Percentiles rank a stretch among this genome's conserved stretches.
Conservation (phyloP, 2,888 invertebrate genomes). For the Orthosia cruda region DNA sequence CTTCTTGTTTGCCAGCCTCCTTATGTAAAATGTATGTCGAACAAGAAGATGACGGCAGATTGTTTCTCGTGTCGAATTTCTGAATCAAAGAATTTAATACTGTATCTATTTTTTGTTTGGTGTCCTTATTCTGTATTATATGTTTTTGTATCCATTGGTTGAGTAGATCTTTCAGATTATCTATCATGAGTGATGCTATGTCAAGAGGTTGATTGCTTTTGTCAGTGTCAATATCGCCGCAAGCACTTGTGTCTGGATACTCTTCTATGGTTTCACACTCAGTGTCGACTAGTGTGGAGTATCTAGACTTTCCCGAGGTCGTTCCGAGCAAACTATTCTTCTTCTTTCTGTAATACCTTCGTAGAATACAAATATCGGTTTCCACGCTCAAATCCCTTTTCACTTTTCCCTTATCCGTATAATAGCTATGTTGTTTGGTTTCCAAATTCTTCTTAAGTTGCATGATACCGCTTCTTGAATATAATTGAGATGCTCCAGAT, state of each 20-base stretch:
- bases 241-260: constrained; percentile 75
- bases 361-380: constrained; percentile 83
- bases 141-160: constrained; percentile 81
- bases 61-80: constrained; percentile 68
- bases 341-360: constrained; percentile 79
- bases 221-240: constrained; percentile 77
- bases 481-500: constrained; percentile 76
- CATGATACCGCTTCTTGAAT: constrained; percentile 72
- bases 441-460: constrained; percentile 76
- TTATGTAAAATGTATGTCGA: constrained; percentile 79
- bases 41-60: constrained; percentile 71
- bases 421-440: constrained; percentile 66
- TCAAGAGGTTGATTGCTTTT: constrained; percentile 71
- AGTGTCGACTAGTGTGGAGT: constrained; percentile 74
- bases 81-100: constrained; percentile 80
- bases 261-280: constrained; percentile 76
- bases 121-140: constrained; percentile 76
- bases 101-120: constrained; percentile 77
- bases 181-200: constrained; percentile 78
- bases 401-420: constrained; percentile 71
- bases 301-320: constrained; percentile 74
- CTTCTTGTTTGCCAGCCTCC: constrained; percentile 63
- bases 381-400: constrained; percentile 86
- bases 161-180: constrained; percentile 81
- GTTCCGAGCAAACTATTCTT: constrained; percentile 70